phyloP scores from a whole-genome alignment of 2,113 vertebrate genomes.

The Suricata suricatta region DNA sequence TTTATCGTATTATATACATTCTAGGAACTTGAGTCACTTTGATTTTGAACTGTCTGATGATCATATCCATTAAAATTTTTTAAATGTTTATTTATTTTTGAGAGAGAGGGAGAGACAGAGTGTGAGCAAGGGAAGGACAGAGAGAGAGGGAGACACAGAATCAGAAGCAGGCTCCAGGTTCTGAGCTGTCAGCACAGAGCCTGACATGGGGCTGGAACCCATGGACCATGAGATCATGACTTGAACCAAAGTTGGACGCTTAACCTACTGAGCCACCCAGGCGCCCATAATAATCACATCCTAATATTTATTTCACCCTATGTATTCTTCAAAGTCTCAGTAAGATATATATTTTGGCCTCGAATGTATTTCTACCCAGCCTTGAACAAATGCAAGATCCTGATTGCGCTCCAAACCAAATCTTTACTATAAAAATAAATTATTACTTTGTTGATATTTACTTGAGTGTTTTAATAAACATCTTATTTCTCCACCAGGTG shows the following conservation, averaged over 20 bases:
- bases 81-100: too few species aligned
- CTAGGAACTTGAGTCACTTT: neutral
- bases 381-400: neutral
- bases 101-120: too few species aligned
- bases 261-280: too few species aligned
- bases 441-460: neutral
- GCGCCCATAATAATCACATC: neutral
- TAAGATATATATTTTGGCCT: neutral
- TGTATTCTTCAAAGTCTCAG: neutral
- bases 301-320: neutral
- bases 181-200: too few species aligned
- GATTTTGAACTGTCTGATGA: neutral
- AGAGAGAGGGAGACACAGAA: too few species aligned
- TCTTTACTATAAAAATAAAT: neutral
- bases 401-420: neutral
- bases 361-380: neutral
- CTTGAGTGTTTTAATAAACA: neutral
- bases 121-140: too few species aligned
- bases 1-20: neutral
- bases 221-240: too few species aligned
- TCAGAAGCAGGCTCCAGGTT: too few species aligned
- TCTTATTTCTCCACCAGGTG: neutral
- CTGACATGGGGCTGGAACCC: too few species aligned
- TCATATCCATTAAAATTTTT: too few species aligned
- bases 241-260: too few species aligned